Percentiles rank a stretch among this genome's conserved stretches.
These are phyloP conservation scores for Synergus japonicus DNA, from an alignment of 2,888 invertebrate species.

Conservation along the genomic window DNA sequence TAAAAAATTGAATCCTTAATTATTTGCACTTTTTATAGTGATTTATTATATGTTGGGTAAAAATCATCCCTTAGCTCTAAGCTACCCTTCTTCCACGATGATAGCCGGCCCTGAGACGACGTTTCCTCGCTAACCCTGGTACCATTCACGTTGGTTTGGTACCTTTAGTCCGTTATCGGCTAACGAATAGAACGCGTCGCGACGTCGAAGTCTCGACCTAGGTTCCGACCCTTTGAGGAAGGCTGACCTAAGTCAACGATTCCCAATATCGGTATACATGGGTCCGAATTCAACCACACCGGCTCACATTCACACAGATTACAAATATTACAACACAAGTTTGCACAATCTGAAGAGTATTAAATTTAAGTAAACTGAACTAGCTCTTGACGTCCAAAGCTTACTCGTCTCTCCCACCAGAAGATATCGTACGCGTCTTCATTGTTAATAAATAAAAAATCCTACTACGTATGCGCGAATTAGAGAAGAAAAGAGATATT, in stretches of 20 bases:
- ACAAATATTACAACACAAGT: conserved; percentile 65
- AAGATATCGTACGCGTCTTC: not conserved
- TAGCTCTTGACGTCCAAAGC: conserved; percentile 2
- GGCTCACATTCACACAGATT: conserved; percentile 64
- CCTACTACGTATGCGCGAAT: no score
- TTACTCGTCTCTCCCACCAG: not conserved
- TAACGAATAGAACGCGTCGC: conserved; percentile 63
- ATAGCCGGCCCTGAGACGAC: conserved; percentile 26
- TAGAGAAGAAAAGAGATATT: not conserved
- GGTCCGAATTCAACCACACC: conserved; percentile 68
- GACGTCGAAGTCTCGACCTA: conserved; percentile 21
- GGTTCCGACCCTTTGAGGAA: not conserved
- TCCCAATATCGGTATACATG: conserved; percentile 66
- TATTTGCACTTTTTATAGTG: no score
- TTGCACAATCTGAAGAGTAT: conserved; percentile 68
- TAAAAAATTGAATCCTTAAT: no score
- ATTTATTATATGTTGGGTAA: not conserved
- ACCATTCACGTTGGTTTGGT: conserved; percentile 40
- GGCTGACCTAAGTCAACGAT: conserved; percentile 37
- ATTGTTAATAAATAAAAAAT: not conserved
- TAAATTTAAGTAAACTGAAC: conserved; percentile 68
- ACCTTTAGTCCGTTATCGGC: conserved; percentile 71
- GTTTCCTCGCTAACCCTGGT: conserved; percentile 49
- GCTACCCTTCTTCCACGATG: not conserved
- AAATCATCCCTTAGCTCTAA: not conserved